Evolutionary conservation across 1,140 invertebrate genomes (phyloP).

Genomic region (Eubasilissa regina): DNA sequence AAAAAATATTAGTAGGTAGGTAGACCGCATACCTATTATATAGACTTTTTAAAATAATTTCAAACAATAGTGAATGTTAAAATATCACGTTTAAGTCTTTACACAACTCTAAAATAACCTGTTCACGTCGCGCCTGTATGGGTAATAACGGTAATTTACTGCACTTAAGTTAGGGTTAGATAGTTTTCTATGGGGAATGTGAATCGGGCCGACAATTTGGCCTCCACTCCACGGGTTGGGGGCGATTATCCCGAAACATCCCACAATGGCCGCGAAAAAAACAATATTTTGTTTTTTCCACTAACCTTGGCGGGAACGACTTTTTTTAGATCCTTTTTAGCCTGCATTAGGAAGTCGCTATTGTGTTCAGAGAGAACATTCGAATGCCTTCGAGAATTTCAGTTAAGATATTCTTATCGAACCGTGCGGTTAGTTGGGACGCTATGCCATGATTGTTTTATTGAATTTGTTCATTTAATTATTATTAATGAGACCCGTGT

Average conservation of each 20-base stretch:
- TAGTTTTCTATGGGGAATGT: constrained; percentile 29
- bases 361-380: constrained; percentile 45
- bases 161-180: constrained; percentile 49
- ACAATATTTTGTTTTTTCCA: constrained; percentile 51
- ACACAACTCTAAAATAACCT: not conserved
- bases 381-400: constrained; percentile 51
- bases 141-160: constrained; percentile 56
- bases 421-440: constrained; percentile 49
- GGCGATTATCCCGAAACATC: constrained; percentile 49
- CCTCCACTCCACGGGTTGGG: constrained; percentile 32
- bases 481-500: too few relatives aligned
- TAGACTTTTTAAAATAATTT: not conserved
- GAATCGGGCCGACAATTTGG: constrained; percentile 15
- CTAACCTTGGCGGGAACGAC: constrained; percentile 45
- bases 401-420: constrained; percentile 57
- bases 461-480: not conserved
- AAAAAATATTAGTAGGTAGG: too few relatives aligned
- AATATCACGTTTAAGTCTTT: too few relatives aligned
- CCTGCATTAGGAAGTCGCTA: constrained; percentile 57
- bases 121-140: constrained; percentile 27
- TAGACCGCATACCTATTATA: too few relatives aligned
- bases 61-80: not conserved
- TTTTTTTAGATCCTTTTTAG: constrained; percentile 52
- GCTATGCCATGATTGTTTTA: constrained; percentile 7
- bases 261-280: constrained; percentile 58